These are phyloP conservation scores for Gobiocypris rarus DNA, from an alignment of 2,113 vertebrate genomes.

Conservation along the genomic window DNA sequence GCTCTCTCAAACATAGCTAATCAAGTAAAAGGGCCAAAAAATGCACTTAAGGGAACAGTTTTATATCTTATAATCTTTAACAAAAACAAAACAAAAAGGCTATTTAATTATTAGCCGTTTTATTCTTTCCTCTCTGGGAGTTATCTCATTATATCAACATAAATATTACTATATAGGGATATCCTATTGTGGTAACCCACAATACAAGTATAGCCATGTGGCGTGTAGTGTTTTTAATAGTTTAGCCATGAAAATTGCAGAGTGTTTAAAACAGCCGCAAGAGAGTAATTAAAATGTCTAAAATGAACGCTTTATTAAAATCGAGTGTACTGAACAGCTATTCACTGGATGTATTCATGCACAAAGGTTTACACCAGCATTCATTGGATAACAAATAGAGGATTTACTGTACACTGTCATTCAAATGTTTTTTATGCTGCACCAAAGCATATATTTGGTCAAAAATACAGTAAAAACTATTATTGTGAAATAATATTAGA, in stretches of 20 bases:
- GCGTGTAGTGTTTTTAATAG: background rate
- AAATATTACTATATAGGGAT: background rate
- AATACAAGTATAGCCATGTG: background rate
- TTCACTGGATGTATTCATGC: background rate
- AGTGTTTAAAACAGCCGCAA: background rate
- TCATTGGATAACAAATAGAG: background rate
- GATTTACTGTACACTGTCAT: background rate
- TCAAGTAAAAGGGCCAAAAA: background rate
- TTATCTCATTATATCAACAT: conserved; percentile 16
- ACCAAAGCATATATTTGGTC: background rate
- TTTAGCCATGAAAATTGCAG: conserved; percentile 8
- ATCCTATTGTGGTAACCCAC: conserved; percentile 10
- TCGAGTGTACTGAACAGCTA: background rate
- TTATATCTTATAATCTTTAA: too few species aligned
- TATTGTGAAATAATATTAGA: background rate
- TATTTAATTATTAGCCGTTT: conserved; percentile 7
- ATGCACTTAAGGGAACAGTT: background rate
- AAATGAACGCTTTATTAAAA: background rate
- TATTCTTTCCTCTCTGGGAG: conserved; percentile 2
- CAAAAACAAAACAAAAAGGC: too few species aligned
- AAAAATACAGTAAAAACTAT: background rate
- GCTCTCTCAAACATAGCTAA: conserved; percentile 33
- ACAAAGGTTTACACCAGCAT: background rate
- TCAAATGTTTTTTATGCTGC: background rate
- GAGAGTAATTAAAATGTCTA: conserved; percentile 20